Evolutionary conservation across 2,888 invertebrate species (phyloP).

Genomic region (Drosophila suboccidentalis): DNA sequence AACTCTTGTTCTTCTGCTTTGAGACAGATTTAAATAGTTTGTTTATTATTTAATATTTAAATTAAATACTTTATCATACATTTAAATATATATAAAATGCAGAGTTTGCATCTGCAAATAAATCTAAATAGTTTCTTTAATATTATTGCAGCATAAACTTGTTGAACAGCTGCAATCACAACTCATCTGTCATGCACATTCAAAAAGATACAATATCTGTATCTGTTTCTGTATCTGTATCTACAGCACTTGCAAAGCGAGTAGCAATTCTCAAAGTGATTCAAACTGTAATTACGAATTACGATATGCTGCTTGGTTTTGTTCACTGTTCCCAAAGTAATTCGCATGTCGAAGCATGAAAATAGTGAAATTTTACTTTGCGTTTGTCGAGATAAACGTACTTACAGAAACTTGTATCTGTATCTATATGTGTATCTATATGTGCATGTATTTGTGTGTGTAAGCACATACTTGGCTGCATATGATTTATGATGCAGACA

Average conservation of each 20-base stretch:
- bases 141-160: not conserved
- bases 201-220: not conserved
- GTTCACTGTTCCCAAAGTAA: conserved; percentile 23
- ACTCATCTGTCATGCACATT: not conserved
- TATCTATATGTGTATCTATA: conserved; percentile 1
- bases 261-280: conserved; percentile 11
- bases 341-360: conserved; percentile 60
- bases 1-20: no score
- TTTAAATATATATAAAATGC: not conserved
- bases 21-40: not conserved
- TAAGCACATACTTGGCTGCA: conserved; percentile 66
- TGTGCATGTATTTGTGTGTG: not conserved
- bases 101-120: no score
- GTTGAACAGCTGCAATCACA: conserved; percentile 1
- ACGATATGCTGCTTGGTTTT: conserved; percentile 25
- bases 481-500: conserved; percentile 76
- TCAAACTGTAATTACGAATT: conserved; percentile 37
- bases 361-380: conserved; percentile 51
- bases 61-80: no score
- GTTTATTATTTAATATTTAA: no score
- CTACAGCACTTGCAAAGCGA: not conserved
- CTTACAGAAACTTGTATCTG: conserved; percentile 40
- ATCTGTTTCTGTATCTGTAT: not conserved
- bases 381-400: conserved; percentile 26
- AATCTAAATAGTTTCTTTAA: not conserved